Conservation (phyloP, 2,797 vertebrate species). For the Xiphorhynchus erythropygius region DNA sequence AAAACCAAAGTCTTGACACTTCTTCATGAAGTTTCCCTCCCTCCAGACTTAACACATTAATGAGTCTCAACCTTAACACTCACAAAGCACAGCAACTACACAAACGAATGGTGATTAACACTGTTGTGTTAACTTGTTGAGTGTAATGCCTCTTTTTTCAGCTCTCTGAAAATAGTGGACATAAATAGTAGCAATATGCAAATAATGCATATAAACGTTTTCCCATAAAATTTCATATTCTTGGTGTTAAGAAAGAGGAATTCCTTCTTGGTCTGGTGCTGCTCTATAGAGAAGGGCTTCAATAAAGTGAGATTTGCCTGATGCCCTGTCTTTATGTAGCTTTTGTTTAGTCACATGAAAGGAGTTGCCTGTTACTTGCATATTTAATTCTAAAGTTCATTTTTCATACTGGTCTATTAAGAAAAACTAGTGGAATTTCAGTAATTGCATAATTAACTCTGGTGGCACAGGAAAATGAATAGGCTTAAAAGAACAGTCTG, state of each 20-base stretch:
- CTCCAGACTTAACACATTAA: neutral
- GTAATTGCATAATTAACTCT: neutral
- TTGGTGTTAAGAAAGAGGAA: neutral
- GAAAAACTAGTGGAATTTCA: neutral
- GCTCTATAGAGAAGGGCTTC: neutral
- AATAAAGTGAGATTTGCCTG: neutral
- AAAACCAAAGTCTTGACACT: neutral
- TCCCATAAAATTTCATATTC: neutral
- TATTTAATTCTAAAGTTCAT: neutral
- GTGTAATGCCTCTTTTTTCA: neutral
- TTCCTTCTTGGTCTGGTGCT: neutral
- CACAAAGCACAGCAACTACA: neutral
- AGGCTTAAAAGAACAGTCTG: neutral
- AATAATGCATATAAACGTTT: neutral
- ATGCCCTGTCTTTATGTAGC: neutral
- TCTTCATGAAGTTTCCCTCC: neutral
- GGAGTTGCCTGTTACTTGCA: neutral
- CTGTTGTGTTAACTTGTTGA: neutral
- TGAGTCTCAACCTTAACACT: neutral
- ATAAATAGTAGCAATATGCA: neutral
- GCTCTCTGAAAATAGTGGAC: neutral
- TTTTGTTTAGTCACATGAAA: neutral
- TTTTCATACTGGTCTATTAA: neutral
- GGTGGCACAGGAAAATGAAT: neutral
- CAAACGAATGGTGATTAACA: neutral